Base-by-base conservation (phyloP, 64 coral and sea anemone species). In the Stichodactyla helianthus region DNA sequence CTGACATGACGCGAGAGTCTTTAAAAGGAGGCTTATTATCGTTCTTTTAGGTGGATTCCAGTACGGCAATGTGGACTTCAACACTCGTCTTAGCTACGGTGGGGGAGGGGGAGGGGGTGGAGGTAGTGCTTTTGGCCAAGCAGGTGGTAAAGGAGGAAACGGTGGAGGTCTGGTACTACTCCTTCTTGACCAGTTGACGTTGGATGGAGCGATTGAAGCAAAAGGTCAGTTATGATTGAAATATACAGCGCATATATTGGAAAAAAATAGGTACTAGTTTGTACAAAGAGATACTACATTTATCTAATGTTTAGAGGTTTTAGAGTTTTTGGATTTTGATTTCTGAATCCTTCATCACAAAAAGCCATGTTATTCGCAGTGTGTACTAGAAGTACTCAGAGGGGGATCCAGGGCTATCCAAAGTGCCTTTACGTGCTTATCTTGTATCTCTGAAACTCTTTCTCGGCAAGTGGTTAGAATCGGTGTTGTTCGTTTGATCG, bases 131-230 rank as follows among this genome's bases (percentile, higher is more conserved):
- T 63, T 54, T 52, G 17, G 59, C 18, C 18, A 31, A 44, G 0
- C 31, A 35, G 88, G 88, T 51, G 88, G 80, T 2, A 82, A 57
- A 83, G 88, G 88, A 53, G 88, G 88, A 55, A 55, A 84, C 53
- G 88, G 88, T 56, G 82, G 88, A 5, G 88, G 82, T 14, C 52
- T 89, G 88, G 88, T 89, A 52, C 82, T 84, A 27, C 57, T 89
- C 20, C 53, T 84, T 67, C 4, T 89, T 0, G 82, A 84, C 62
- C 50, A 83, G 82, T 64, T 89, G 62, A 84, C 62, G 55, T 79
- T 89, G 25, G 35, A 78, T 18, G 89, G 89, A 56, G 54, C 9
- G 16, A 85, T 90, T 50, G 50, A 57, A 31, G 89, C 82, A 4
- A 52, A 90, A 59, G 89, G 89, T 90, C n/a, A 71, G 62, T 64